Base-by-base conservation (phyloP, 2,888 invertebrate genomes). In the Meandrusa payeni region DNA sequence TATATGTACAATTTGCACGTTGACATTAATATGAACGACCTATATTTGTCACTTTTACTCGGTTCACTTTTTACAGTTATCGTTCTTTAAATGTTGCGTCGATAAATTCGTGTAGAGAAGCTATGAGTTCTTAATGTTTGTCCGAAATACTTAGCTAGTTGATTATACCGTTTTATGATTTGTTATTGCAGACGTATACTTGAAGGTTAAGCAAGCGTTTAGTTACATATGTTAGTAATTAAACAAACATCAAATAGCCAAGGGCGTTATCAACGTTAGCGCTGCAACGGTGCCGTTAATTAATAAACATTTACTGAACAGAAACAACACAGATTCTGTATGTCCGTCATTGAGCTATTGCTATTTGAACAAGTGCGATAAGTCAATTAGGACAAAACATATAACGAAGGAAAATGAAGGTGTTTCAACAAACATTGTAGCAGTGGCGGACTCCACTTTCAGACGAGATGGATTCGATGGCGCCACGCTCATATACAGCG, bases 311-410 rank as follows among this genome's bases (percentile, higher is more conserved):
- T 61, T 69, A 66, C 57, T 61, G 60, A 64, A 63, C 61, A 67
- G 63, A 67, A 52, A 51, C 55, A 61, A 65, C 68, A 70, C 72
- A 66, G 61, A 63, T 54, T 47, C 52, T 51, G 51, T 55, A 51
- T 53, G 52, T 54, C 51, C 48, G 55, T 54, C 53, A 60, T 60
- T 62, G 57, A 53, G 56, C 54, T 53, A 57, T 61, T 50, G 55
- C 57, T 74, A 64, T 72, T 73, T 69, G 66, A 66, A 57, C 52
- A 51, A 54, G 51, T 53, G 47, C 46, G 61, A 67, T 66, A 68
- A 53, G 58, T 51, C 52, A 74, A 68, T 65, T 68, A 59, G 71
- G 59, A 61, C 70, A 46, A 31, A 11, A n/a, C 38, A 46, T 42
- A 44, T 48, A 45, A 40, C 23, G 19, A 47, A 53, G 43, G 49